Base-by-base conservation (phyloP, 2,797 vertebrate genomes). In the Molossus molossus region DNA sequence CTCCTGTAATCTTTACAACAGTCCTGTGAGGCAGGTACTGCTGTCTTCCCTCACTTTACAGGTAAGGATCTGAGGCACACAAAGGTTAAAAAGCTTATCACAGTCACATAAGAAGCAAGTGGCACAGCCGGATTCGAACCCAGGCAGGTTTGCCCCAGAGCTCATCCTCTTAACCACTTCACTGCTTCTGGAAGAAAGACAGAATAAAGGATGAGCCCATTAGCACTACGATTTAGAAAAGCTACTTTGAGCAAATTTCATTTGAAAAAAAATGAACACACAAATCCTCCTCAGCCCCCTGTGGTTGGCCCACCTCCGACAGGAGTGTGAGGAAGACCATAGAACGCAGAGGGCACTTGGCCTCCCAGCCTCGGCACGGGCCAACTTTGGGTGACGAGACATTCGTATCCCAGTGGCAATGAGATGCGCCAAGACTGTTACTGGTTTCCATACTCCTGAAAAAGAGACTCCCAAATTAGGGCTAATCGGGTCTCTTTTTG, bases 161-260 rank as follows among this genome's bases (percentile, higher is more conserved):
- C 15, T 21, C 27, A 77, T 48, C 20, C n/a, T 94, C 75, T 50
- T 80, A 48, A 67, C 60, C 48, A 45, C 23, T 70, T 3, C 10
- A 18, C 72, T 90, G 57, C 90, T 92, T 95, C 62, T 33, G 73
- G 15, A 93, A 50, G 70, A 48, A 62, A 40, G 55, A 80, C 82
- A 27, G 37, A 81, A 48, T 53, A 64, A 83, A 89, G 20, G 50
- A 21, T 50, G 40, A 92, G 5, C 15, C 37, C 62, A 69, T 67
- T 60, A 87, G 87, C 37, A 6, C 18, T 55, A 1, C 33, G 13
- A n/a, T 70, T 70, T 69, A 73, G 33, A 83, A 92, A 92, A 60
- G 23, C 45, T 48, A 81, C 60, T 69, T 75, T 25, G 55, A 79
- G 27, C 60, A 87, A 65, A 81, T 81, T 10, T 92, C 29, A 21